These are phyloP conservation scores for Apodemus sylvaticus DNA, from an alignment of 2,113 vertebrate genomes.

Conservation along the genomic window DNA sequence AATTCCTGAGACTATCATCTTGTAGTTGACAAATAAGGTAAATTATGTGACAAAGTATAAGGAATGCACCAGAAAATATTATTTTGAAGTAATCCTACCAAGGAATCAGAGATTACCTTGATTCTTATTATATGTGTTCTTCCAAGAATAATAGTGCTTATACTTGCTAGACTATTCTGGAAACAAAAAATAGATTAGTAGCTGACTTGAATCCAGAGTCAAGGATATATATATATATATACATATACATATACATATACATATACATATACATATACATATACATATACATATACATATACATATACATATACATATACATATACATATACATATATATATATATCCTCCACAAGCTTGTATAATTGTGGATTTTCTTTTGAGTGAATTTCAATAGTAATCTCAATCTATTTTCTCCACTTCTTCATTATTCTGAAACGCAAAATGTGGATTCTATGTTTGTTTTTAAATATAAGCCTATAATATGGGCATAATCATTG, in stretches of 20 bases:
- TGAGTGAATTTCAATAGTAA: background rate
- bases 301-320: too few species aligned
- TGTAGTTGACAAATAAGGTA: background rate
- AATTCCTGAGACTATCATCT: background rate
- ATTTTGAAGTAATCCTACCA: background rate
- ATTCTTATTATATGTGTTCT: background rate
- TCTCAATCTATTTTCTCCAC: background rate
- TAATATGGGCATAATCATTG: background rate
- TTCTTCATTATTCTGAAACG: constrained; percentile 27
- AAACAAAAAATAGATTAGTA: background rate
- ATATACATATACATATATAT: too few species aligned
- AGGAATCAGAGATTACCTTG: background rate
- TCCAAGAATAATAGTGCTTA: background rate
- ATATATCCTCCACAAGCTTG: background rate
- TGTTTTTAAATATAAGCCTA: background rate
- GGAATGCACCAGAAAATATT: background rate
- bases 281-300: too few species aligned
- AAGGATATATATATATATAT: background rate
- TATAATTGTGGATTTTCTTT: background rate
- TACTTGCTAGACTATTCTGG: background rate
- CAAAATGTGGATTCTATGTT: background rate
- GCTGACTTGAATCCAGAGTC: background rate
- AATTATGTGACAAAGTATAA: background rate
- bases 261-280: too few species aligned
- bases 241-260: too few species aligned